These are phyloP conservation scores for Anseranas semipalmata DNA, from an alignment of 2,113 vertebrate species.

Conservation along the genomic window DNA sequence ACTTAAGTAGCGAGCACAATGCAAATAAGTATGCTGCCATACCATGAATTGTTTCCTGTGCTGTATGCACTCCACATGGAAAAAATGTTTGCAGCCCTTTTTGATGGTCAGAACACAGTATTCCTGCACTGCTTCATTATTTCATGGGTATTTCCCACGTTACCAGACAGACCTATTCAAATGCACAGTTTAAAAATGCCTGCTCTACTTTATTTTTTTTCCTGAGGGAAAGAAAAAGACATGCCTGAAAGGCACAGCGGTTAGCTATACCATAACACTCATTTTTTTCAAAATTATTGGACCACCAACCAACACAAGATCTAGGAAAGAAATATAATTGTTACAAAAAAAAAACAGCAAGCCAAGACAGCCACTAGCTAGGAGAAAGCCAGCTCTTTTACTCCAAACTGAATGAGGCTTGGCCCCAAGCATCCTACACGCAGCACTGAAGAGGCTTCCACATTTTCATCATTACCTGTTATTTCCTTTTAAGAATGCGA, in stretches of 20 bases:
- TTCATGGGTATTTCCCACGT: background rate
- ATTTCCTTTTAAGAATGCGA: background rate
- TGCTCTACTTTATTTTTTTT: background rate
- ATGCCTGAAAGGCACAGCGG: background rate
- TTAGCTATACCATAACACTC: background rate
- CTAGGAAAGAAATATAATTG: background rate
- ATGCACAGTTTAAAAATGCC: background rate
- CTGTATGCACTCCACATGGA: background rate
- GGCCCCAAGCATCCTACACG: background rate
- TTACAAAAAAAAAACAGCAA: background rate
- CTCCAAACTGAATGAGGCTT: background rate
- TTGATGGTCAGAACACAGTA: background rate
- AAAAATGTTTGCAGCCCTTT: conserved; percentile 8
- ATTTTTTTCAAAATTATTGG: background rate
- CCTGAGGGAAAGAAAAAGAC: background rate
- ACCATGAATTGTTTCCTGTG: background rate
- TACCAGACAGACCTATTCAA: background rate
- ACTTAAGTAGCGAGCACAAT: background rate
- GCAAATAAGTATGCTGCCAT: background rate
- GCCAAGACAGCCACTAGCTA: background rate
- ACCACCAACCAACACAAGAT: background rate
- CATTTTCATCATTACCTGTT: background rate
- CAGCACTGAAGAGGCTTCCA: background rate
- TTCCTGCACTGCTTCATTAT: conserved; percentile 20
- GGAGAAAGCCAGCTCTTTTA: background rate